These are phyloP conservation scores for Crocallis elinguaria DNA, from an alignment of 2,888 invertebrate genomes.

Conservation along the genomic window DNA sequence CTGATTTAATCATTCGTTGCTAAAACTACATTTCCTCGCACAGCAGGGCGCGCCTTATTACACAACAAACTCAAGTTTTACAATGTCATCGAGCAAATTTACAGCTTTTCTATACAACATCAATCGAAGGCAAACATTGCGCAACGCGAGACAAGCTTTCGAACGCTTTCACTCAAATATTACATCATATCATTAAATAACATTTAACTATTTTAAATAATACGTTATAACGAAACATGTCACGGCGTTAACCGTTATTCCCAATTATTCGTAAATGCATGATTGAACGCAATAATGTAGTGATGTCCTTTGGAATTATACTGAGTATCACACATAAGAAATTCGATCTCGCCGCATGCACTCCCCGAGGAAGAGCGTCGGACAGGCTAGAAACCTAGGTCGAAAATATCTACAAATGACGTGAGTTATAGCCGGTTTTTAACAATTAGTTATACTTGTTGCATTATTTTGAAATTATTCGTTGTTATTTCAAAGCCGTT, in stretches of 20 bases:
- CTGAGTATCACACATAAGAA: no score
- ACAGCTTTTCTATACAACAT: slow-evolving; percentile 27
- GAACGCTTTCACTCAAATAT: slow-evolving; percentile 28
- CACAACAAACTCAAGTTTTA: slow-evolving; percentile 15
- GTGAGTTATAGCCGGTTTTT: no score
- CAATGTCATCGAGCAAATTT: slow-evolving; percentile 13
- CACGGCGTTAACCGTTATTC: slow-evolving; percentile 6
- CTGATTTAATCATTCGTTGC: no score
- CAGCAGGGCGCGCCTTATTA: slow-evolving; percentile 4
- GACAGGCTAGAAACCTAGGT: no score
- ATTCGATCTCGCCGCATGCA: no score
- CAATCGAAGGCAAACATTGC: slow-evolving; percentile 24
- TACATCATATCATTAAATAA: slow-evolving; percentile 15
- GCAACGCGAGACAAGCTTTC: slow-evolving; percentile 19
- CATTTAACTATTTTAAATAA: slow-evolving; percentile 3
- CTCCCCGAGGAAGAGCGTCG: no score
- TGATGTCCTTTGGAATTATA: neutral
- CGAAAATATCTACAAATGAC: no score
- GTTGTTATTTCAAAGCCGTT: no score
- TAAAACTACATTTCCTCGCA: neutral
- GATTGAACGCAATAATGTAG: neutral
- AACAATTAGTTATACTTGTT: no score
- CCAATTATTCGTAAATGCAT: neutral
- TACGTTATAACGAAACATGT: neutral
- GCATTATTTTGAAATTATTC: no score